Base-by-base conservation (phyloP, 2,888 invertebrate species). In the Pseudoips prasinana region DNA sequence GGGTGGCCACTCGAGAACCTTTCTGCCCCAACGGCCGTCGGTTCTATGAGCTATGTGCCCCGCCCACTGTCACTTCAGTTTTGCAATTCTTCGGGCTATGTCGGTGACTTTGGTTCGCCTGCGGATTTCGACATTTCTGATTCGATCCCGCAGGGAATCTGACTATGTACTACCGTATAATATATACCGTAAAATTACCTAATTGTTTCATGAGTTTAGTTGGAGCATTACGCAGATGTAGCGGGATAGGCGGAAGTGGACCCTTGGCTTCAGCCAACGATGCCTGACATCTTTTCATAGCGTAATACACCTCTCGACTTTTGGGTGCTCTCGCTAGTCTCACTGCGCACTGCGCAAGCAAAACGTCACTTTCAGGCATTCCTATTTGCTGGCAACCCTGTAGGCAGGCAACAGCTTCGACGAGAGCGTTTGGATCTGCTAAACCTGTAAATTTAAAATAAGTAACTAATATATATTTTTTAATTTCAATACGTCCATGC, bases 371-470 rank as follows among this genome's bases (percentile, higher is more conserved):
- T 62, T 96, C 96, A 0, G 95, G 95, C 94, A 93, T 93, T 5
- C 96, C 96, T 22, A 96, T 81, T 42, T 94, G 87, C 68, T 95
- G 94, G 61, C 95, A 95, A 1, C 94, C 95, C 54, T 95, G 93
- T 85, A 94, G 91, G 19, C 95, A 93, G 3, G 94, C 90, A 2
- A 95, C 92, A 0, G 95, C 94, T 55, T 93, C 84, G 18, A 89
- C 90, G 23, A 94, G 48, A 0, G 94, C 94, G 45, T 75, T 86
- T 0, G 91, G 91, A 69, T 93, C 92, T 1, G 90, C 93, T 54
- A 94, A 78, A 22, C 93, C 94, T 93, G 57, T 8, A 10, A 31
- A 39, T 11, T n/a, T n/a, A n/a, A 11, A 32, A 27, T 3, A 11
- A 29, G 7, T n/a, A n/a, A n/a, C n/a, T n/a, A n/a, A n/a, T n/a